phyloP scores from a whole-genome alignment of 2,113 vertebrate species.

The human region GRCh38 chr4:113739001-113739500 shows the following conservation, averaged over 20 bases:
- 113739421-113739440: background rate
- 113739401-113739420: background rate
- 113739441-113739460: background rate
- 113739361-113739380: background rate
- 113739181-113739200: background rate
- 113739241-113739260: background rate
- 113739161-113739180: background rate
- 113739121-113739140: background rate
- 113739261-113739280: background rate
- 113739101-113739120: background rate
- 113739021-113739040: background rate
- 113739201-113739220: background rate
- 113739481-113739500: background rate
- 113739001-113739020: background rate
- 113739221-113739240: slow-evolving; percentile 20
- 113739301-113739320: background rate
- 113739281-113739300: background rate
- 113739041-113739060: background rate
- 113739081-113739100: background rate
- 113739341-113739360: background rate
- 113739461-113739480: background rate
- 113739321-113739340: background rate
- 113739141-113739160: background rate
- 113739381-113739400: background rate
- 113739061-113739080: background rate